These are phyloP conservation scores for Cheilosia scutellata DNA, from an alignment of 2,888 invertebrate genomes.

Conservation along the genomic window DNA sequence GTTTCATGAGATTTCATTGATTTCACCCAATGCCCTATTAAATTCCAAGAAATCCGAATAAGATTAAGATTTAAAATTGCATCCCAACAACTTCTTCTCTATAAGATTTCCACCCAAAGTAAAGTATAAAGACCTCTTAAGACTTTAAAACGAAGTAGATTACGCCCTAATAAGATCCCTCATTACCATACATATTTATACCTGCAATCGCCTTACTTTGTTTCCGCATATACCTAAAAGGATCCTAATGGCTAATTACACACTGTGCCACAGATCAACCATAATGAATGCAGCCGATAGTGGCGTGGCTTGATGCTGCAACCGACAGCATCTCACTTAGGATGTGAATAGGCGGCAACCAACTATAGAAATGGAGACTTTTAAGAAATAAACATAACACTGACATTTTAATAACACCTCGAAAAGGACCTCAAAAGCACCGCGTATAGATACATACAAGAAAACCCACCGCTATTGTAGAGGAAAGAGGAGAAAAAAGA, in stretches of 20 bases:
- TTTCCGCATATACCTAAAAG: conserved; percentile 8
- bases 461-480: conserved; percentile 25
- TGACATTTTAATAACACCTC: conserved; percentile 71
- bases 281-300: conserved; percentile 50
- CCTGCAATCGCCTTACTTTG: background rate
- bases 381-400: conserved; percentile 49
- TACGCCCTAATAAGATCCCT: conserved; percentile 46
- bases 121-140: background rate
- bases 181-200: conserved; percentile 37
- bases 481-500: conserved; percentile 7
- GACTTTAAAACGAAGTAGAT: conserved; percentile 18
- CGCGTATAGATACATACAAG: conserved; percentile 32
- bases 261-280: conserved; percentile 56
- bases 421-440: conserved; percentile 51
- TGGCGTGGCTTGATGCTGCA: conserved; percentile 11
- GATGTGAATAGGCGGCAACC: background rate
- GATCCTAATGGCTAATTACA: conserved; percentile 50
- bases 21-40: background rate
- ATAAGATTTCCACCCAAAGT: conserved; percentile 13
- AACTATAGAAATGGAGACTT: background rate
- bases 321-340: conserved; percentile 47
- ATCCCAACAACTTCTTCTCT: background rate
- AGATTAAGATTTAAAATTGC: background rate
- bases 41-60: background rate
- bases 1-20: too few species aligned